Base-by-base conservation (phyloP, 2,113 vertebrate genomes). In the Pica pica region DNA sequence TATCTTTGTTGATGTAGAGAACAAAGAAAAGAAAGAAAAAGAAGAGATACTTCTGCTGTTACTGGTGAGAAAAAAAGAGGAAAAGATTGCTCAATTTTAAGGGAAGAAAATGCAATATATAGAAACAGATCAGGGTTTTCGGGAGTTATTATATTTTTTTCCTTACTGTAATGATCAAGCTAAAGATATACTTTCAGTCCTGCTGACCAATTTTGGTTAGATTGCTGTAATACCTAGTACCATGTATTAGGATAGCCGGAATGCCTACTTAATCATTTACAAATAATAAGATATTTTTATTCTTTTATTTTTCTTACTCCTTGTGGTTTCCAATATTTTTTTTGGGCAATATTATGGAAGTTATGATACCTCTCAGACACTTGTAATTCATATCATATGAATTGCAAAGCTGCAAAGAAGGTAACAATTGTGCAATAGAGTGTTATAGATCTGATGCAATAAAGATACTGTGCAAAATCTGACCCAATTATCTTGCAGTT, bases 131-230 rank as follows among this genome's bases (percentile, higher is more conserved):
- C 9, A 78, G 56, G 65, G 33, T 76, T 92, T 96, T 86, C n/a
- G 50, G 57, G 57, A 76, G 23, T 61, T 90, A 17, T 1, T 83
- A 1, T 20, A 53, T 87, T 91, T 92, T 92, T 92, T 56, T 44
- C 37, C 24, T 91, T 82, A 60, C 39, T 79, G 22, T 84, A 61
- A 57, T 47, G 81, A 81, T 93, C 30, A 55, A 81, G 30, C 22
- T 89, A 30, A 81, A 83, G 50, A 94, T 81, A 70, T 0, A 27
- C 33, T 83, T 76, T 71, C 75, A 90, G 27, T 87, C 21, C 20
- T 95, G 94, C 94, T 96, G 96, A 78, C 94, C 89, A 74, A 2
- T 95, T 96, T 89, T 90, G 64, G 69, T 97, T 86, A 91, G 89
- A 80, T 89, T 78, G 81, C 76, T 7, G 2, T 94, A 90, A 68